Conservation (phyloP, 2,888 invertebrate species). For the Parnassius orleans region DNA sequence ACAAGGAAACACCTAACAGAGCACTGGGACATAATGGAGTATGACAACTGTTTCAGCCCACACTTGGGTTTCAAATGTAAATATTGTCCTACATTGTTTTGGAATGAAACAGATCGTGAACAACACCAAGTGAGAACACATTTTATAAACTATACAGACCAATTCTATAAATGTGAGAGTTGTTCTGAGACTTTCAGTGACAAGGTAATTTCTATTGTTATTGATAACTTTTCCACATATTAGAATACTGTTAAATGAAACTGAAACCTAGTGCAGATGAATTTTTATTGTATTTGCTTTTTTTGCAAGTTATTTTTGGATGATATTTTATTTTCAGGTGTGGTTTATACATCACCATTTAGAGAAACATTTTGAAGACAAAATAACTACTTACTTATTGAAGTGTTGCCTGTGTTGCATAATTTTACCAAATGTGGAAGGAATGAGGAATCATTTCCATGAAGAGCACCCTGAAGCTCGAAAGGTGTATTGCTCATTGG, state of each 20-base stretch:
- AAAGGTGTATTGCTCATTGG: constrained; percentile 65
- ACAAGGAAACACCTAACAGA: constrained; percentile 60
- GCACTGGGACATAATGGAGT: constrained; percentile 59
- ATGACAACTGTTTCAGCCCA: constrained; percentile 71
- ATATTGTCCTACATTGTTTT: constrained; percentile 71
- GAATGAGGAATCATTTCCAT: constrained; percentile 63
- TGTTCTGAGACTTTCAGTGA: constrained; percentile 68
- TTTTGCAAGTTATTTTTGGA: background rate
- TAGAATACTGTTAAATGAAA: no score
- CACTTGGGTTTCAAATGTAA: constrained; percentile 75
- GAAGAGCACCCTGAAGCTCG: constrained; percentile 58
- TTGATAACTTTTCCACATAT: background rate
- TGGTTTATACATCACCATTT: constrained; percentile 67
- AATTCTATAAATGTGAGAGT: constrained; percentile 64
- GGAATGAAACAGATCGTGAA: constrained; percentile 75
- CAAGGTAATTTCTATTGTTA: constrained; percentile 51
- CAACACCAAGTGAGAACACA: constrained; percentile 65
- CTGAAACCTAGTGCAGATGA: no score
- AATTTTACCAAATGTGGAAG: constrained; percentile 51
- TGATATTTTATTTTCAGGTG: constrained; percentile 45
- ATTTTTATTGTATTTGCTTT: no score
- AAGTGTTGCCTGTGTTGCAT: constrained; percentile 67
- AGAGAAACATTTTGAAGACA: constrained; percentile 47
- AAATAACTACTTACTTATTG: constrained; percentile 47
- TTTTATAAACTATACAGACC: constrained; percentile 51